Evolutionary conservation across 2,797 vertebrate genomes (phyloP).

Genomic region (Sphenodon punctatus): DNA sequence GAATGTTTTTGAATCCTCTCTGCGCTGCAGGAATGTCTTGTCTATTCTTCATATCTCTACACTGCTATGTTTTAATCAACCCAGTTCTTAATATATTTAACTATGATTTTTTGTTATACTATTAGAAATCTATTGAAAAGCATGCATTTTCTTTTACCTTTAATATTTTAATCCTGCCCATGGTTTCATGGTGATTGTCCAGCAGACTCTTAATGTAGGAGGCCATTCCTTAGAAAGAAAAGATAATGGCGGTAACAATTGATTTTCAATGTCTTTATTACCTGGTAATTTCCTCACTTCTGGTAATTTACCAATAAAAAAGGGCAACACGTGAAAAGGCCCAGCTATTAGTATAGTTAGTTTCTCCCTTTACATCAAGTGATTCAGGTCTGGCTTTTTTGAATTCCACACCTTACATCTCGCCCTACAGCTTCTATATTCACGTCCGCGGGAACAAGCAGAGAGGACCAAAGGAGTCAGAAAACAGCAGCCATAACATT

Average conservation of each 20-base stretch:
- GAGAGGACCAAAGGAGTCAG: background rate
- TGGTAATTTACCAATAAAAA: background rate
- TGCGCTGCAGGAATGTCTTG: background rate
- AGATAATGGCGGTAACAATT: background rate
- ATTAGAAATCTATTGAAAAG: background rate
- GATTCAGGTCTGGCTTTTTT: background rate
- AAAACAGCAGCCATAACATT: background rate
- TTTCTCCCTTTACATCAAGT: background rate
- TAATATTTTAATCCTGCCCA: conserved; percentile 45
- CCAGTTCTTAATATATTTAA: background rate
- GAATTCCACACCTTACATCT: background rate
- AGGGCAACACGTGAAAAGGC: background rate
- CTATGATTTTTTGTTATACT: background rate
- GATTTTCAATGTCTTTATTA: background rate
- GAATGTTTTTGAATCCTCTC: no score
- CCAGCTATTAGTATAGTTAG: background rate
- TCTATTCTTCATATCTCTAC: background rate
- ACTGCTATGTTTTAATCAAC: background rate
- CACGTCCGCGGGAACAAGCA: background rate
- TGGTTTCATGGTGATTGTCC: conserved; percentile 49
- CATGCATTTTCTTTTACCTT: conserved; percentile 58
- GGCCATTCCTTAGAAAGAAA: conserved; percentile 63
- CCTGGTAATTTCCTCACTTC: background rate
- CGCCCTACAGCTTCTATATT: background rate
- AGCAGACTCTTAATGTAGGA: conserved; percentile 64